Percentiles rank a stretch among this genome's conserved stretches.
Evolutionary conservation across 2,888 invertebrate species (phyloP).

Genomic region (Drosophila percnosoma): DNA sequence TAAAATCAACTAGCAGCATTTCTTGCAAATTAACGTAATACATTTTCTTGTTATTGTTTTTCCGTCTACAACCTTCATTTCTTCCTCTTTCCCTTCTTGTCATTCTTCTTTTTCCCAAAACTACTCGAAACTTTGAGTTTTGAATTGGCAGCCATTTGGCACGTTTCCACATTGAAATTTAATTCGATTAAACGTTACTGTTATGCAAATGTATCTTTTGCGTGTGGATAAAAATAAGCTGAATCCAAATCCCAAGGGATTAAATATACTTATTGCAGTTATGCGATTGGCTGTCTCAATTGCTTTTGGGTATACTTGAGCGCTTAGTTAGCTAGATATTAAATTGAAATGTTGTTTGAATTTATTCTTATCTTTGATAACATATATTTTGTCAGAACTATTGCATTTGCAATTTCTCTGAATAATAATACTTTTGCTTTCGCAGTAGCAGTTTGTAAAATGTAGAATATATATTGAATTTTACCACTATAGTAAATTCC

Average conservation of each 20-base stretch:
- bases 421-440: neutral
- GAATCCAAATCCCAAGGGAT: slow-evolving; percentile 25
- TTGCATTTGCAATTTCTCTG: neutral
- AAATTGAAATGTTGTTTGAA: neutral
- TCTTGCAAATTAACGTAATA: slow-evolving; percentile 41
- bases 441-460: neutral
- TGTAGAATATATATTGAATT: neutral
- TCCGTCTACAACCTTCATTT: neutral
- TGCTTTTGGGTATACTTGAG: neutral
- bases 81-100: neutral
- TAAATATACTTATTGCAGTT: slow-evolving; percentile 11
- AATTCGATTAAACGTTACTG: slow-evolving; percentile 42
- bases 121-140: slow-evolving; percentile 37
- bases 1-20: slow-evolving; percentile 43
- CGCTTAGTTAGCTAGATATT: neutral
- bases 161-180: slow-evolving; percentile 38
- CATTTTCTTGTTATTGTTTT: slow-evolving; percentile 12
- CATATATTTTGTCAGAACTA: neutral
- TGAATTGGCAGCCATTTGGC: slow-evolving; percentile 41
- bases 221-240: slow-evolving; percentile 7
- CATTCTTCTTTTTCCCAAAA: neutral
- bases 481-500: neutral
- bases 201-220: slow-evolving; percentile 47
- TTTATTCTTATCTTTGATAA: neutral
- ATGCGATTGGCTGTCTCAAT: slow-evolving; percentile 12